Percentiles rank a stretch among this genome's conserved stretches.
phyloP scores from a whole-genome alignment of 2,888 invertebrate species.

The Calameuta pallipes region DNA sequence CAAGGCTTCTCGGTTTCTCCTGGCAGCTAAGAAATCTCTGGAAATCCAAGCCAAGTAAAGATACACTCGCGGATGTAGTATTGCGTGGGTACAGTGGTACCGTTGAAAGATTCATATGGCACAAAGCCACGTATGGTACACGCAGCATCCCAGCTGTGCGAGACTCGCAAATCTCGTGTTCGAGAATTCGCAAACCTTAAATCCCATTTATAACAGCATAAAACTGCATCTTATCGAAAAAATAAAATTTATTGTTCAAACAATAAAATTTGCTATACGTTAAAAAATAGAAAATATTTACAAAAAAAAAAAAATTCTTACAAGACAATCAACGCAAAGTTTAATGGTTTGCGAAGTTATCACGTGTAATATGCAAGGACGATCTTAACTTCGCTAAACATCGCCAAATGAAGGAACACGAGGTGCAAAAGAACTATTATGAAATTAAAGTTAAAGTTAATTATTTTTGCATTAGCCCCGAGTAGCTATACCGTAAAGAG shows the following conservation, averaged over 20 bases:
- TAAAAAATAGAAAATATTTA: no score
- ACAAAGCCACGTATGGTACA: not conserved
- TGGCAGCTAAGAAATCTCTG: not conserved
- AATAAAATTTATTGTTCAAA: not conserved
- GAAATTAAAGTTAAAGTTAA: slow-evolving; percentile 52
- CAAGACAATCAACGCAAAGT: no score
- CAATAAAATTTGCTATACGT: no score
- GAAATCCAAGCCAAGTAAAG: not conserved
- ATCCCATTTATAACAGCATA: not conserved
- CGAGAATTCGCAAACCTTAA: not conserved
- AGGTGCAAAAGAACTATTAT: not conserved
- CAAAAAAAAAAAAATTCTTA: no score
- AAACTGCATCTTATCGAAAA: not conserved
- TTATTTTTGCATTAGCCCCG: slow-evolving; percentile 53
- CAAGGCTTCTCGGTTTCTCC: slow-evolving; percentile 10
- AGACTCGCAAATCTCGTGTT: not conserved
- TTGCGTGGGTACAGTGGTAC: not conserved
- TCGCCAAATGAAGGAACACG: not conserved
- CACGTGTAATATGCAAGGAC: not conserved
- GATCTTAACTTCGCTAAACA: slow-evolving; percentile 7
- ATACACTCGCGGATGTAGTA: not conserved
- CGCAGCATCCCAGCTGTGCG: not conserved
- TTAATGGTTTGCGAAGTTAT: not conserved
- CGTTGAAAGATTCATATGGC: not conserved
- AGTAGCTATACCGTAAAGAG: slow-evolving; percentile 41